Conservation (phyloP, 2,113 vertebrate genomes). For the Rhinolophus ferrumequinum region DNA sequence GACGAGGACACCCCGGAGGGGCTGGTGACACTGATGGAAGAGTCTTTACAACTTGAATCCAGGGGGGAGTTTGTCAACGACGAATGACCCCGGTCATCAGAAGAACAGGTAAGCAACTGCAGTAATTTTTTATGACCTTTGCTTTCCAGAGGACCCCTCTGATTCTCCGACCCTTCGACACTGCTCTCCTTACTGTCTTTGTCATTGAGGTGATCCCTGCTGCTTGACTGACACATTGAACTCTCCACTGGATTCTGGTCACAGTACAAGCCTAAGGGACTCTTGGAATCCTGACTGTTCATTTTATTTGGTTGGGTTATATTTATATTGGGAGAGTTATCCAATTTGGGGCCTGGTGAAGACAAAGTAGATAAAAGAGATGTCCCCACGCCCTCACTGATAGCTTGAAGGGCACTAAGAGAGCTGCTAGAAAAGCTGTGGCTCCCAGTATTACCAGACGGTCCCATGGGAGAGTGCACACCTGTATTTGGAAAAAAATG, state of each 20-base stretch:
- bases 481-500: slow-evolving; percentile 83
- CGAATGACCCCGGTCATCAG: slow-evolving; percentile 91
- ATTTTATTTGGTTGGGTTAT: slow-evolving; percentile 88
- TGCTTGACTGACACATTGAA: slow-evolving; percentile 91
- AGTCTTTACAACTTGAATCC: slow-evolving; percentile 91
- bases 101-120: slow-evolving; percentile 95
- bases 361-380: slow-evolving; percentile 93
- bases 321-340: slow-evolving; percentile 93
- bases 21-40: slow-evolving; percentile 89
- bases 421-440: slow-evolving; percentile 96
- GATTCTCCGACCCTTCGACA: slow-evolving; percentile 85
- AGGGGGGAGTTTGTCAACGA: slow-evolving; percentile 84
- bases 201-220: slow-evolving; percentile 85
- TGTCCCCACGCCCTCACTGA: slow-evolving; percentile 97
- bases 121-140: slow-evolving; percentile 97
- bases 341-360: slow-evolving; percentile 93
- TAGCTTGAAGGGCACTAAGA: slow-evolving; percentile 97
- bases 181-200: slow-evolving; percentile 89
- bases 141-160: slow-evolving; percentile 89
- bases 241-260: slow-evolving; percentile 91
- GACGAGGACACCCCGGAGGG: slow-evolving; percentile 96
- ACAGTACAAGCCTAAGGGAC: slow-evolving; percentile 89
- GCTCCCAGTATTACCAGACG: slow-evolving; percentile 85
- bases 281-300: slow-evolving; percentile 92
- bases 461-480: slow-evolving; percentile 94